Conservation (phyloP, 1,140 invertebrate species). For the Trichonephila clavipes region DNA sequence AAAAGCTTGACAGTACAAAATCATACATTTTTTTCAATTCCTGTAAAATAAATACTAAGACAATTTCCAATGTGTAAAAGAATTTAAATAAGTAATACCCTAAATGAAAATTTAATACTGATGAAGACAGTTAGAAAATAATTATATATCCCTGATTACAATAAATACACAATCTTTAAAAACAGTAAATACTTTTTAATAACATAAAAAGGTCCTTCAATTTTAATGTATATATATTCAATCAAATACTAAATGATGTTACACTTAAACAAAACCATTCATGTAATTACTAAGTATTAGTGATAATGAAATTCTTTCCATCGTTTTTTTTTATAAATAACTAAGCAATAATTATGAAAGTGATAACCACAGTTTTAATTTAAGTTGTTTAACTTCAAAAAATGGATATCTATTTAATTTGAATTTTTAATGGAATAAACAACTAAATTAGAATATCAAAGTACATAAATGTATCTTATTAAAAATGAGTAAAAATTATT, state of each 20-base stretch:
- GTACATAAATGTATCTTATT: no score
- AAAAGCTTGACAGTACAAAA: not conserved
- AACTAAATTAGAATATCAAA: no score
- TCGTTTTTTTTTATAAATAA: no score
- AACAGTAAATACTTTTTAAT: not conserved
- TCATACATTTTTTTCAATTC: not conserved
- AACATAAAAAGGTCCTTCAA: not conserved
- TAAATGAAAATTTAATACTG: slow-evolving; percentile 20
- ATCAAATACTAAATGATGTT: not conserved
- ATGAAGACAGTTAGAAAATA: slow-evolving; percentile 14
- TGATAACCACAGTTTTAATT: no score
- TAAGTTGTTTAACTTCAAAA: no score
- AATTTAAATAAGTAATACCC: slow-evolving; percentile 8
- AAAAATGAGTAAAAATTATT: no score
- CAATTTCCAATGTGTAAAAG: not conserved
- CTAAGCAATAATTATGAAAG: no score
- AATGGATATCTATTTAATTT: no score
- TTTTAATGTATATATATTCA: not conserved
- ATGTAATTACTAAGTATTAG: not conserved
- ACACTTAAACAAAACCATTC: not conserved
- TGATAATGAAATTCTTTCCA: no score
- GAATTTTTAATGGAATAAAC: no score
- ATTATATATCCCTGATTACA: slow-evolving; percentile 31
- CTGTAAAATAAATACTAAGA: slow-evolving; percentile 1
- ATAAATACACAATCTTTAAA: not conserved